Evolutionary conservation across 2,113 vertebrate genomes (phyloP).

Genomic region (Cochlearius cochlearius): DNA sequence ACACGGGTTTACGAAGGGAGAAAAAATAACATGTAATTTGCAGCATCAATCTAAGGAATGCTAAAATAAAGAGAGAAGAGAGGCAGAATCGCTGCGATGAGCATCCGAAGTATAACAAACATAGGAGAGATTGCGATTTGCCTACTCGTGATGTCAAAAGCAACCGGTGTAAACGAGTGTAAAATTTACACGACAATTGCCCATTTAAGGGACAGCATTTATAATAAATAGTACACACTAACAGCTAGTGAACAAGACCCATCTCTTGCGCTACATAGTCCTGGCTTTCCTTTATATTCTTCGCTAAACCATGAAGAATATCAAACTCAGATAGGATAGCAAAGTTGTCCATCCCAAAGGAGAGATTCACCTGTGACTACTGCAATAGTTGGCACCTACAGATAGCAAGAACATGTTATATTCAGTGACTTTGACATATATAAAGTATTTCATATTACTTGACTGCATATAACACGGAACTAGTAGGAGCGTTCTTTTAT

Average conservation of each 20-base stretch:
- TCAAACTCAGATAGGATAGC: not conserved
- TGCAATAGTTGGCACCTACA: not conserved
- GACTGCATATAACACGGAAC: not conserved
- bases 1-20: not conserved
- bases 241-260: not conserved
- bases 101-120: not conserved
- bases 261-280: not conserved
- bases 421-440: not conserved
- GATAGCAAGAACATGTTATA: not conserved
- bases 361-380: not conserved
- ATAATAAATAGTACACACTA: not conserved
- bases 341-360: not conserved
- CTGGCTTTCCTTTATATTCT: not conserved
- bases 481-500: not conserved
- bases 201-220: not conserved
- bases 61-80: not conserved
- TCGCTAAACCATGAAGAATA: not conserved
- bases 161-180: not conserved
- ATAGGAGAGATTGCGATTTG: not conserved
- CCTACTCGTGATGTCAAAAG: not conserved
- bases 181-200: not conserved
- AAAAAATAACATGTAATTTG: slow-evolving; percentile 61
- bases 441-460: not conserved
- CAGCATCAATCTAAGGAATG: slow-evolving; percentile 27
- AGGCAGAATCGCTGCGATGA: not conserved